phyloP scores from a whole-genome alignment of 2,113 vertebrate genomes.

The Apteryx mantelli region DNA sequence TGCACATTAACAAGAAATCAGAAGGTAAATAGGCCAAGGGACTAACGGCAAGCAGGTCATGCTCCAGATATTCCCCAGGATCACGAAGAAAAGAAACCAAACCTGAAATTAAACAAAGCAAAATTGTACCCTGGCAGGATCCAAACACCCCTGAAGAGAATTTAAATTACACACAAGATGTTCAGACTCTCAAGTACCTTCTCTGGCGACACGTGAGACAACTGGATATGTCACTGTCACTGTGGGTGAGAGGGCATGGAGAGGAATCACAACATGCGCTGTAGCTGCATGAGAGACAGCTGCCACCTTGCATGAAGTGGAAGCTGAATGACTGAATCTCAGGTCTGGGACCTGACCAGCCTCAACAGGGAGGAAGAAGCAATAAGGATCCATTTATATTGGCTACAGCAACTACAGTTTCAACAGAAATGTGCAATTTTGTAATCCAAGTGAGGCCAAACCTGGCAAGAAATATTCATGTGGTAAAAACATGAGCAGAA shows the following conservation, averaged over 20 bases:
- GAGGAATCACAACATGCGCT: background rate
- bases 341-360: background rate
- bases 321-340: background rate
- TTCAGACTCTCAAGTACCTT: background rate
- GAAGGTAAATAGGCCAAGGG: background rate
- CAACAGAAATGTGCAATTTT: background rate
- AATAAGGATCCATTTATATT: background rate
- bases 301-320: background rate
- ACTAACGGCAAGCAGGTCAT: background rate
- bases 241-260: background rate
- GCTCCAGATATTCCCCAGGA: background rate
- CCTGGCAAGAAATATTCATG: background rate
- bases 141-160: constrained; percentile 7
- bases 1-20: background rate
- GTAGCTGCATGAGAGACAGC: background rate
- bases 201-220: background rate
- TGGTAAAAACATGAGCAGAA: background rate
- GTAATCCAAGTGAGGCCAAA: background rate
- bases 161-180: constrained; percentile 40
- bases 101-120: constrained; percentile 1
- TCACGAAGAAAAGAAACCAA: background rate
- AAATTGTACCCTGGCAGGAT: background rate
- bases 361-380: background rate
- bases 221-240: background rate
- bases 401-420: background rate